phyloP scores from a whole-genome alignment of 2,797 vertebrate species.

The Basileuterus tristriatus region DNA sequence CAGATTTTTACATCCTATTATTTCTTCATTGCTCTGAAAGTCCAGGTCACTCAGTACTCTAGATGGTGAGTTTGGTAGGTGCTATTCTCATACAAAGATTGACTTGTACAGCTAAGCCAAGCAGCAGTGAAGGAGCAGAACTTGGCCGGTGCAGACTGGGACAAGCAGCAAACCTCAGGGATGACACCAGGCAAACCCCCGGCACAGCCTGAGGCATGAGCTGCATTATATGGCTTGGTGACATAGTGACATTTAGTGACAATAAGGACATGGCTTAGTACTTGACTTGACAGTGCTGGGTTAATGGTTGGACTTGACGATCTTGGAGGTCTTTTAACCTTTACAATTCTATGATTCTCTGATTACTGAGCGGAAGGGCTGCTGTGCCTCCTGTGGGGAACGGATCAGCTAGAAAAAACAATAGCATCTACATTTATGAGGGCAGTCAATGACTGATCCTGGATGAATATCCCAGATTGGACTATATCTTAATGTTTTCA shows the following conservation, averaged over 20 bases:
- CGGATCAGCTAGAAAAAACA: not conserved
- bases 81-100: not conserved
- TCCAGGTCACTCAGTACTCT: not conserved
- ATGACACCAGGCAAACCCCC: accelerated
- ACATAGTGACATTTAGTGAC: too few relatives aligned
- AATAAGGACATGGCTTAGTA: not conserved
- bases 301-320: not conserved
- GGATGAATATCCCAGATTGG: not conserved
- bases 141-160: accelerated
- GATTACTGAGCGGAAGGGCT: not conserved
- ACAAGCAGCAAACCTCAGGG: not conserved
- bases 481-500: not conserved
- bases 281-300: not conserved
- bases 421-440: not conserved
- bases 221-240: not conserved
- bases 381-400: accelerated
- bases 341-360: not conserved
- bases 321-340: not conserved
- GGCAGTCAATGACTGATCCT: not conserved
- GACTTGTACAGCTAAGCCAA: not conserved
- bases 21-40: not conserved
- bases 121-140: accelerated
- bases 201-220: not conserved
- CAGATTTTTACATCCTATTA: not conserved
- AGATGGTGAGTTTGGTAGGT: not conserved